Base-by-base conservation (phyloP, 2,797 vertebrate genomes). In the Distichodus sexfasciatus region DNA sequence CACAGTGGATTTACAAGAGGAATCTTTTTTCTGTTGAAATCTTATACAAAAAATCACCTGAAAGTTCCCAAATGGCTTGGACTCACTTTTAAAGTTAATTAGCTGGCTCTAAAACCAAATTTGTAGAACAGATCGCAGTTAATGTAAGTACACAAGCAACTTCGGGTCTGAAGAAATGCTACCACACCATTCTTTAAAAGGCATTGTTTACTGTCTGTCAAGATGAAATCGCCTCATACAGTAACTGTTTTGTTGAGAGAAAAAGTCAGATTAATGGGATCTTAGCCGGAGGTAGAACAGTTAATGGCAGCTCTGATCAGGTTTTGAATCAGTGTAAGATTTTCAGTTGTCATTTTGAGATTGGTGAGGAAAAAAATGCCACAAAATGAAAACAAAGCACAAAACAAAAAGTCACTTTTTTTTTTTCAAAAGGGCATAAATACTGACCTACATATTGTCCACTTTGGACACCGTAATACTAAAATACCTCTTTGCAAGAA, bases 401-500 rank as follows among this genome's bases (percentile, higher is more conserved):
- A 17, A 62, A 40, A 17, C 23, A 24, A 41, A 33, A 3, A 33
- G 10, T 3, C 15, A 43, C 50, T 5, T 63, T 14, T 47, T 48
- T 6, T 2, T 12, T 54, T 54, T 12, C 12, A 35, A 33, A 46
- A 48, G 17, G 9, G 21, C 12, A 46, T 23, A 61, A 57, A 55
- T 62, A 55, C 57, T 73, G 63, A 36, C 54, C 66, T 47, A 47
- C 44, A 40, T n/a, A 28, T 50, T 6, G 38, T 55, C 43, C 33
- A 15, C 46, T 44, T 21, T 19, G 35, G 14, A 58, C 51, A 19
- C 53, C 21, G 24, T 40, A 65, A 71, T 14, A 65, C 40, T 67
- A 60, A 63, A 53, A 3, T 19, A 23, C 36, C 10, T 21, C 14
- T 44, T 36, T 28, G 54, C 44, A 40, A n/a, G 17, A 12, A 66